Evolutionary conservation across 2,113 vertebrate species (phyloP).

Genomic region (Nyctereutes procyonoides): DNA sequence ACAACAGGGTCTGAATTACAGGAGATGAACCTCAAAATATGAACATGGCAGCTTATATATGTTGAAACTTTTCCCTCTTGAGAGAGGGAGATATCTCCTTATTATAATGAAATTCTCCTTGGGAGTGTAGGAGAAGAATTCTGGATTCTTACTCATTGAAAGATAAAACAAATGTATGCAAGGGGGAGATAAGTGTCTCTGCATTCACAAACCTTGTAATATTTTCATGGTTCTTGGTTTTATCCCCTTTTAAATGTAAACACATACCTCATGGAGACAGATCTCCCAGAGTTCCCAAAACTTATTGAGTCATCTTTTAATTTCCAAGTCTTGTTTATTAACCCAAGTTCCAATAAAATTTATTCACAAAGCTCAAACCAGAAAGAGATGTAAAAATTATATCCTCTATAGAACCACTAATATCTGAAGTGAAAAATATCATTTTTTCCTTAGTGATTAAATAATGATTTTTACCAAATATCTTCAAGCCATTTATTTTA

Average conservation of each 20-base stretch:
- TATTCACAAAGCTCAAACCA: neutral
- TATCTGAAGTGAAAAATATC: neutral
- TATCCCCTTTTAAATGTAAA: neutral
- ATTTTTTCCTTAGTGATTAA: neutral
- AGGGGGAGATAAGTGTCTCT: neutral
- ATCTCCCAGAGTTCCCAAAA: neutral
- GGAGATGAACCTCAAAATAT: neutral
- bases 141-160: neutral
- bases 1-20: neutral
- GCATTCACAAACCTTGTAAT: neutral
- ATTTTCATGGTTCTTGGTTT: neutral
- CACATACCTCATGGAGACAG: neutral
- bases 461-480: neutral
- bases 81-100: neutral
- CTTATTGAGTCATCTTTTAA: neutral
- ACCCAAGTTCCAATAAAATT: neutral
- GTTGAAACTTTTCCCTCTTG: neutral
- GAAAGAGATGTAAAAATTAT: neutral
- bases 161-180: neutral
- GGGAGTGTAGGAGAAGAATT: neutral
- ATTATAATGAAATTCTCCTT: neutral
- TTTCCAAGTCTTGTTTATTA: neutral
- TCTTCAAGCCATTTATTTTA: neutral
- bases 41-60: neutral
- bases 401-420: neutral